These are phyloP conservation scores for Scotopteryx bipunctaria DNA, from an alignment of 2,888 invertebrate genomes.

Conservation along the genomic window DNA sequence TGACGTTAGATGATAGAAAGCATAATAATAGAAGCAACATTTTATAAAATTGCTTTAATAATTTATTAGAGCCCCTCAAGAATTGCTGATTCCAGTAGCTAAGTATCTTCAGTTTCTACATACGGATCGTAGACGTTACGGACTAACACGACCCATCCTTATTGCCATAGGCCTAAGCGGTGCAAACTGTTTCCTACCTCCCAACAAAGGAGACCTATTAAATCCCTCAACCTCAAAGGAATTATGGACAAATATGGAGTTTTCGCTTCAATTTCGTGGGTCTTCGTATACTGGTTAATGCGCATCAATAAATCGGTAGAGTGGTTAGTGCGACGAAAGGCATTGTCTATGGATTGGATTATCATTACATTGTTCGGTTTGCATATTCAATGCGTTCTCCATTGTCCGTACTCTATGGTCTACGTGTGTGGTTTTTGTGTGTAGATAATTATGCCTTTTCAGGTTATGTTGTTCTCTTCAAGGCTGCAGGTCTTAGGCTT, in stretches of 20 bases:
- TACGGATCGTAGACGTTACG: not conserved
- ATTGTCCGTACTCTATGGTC: slow-evolving; percentile 73
- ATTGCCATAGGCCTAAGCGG: slow-evolving; percentile 67
- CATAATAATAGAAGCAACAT: no score
- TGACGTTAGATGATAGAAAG: no score
- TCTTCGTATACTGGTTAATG: slow-evolving; percentile 49
- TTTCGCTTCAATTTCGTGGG: slow-evolving; percentile 44
- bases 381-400: slow-evolving; percentile 80
- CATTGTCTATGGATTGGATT: slow-evolving; percentile 73
- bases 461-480: not conserved
- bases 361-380: slow-evolving; percentile 79
- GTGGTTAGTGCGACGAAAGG: slow-evolving; percentile 80
- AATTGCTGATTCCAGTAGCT: no score
- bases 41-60: no score
- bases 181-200: slow-evolving; percentile 53
- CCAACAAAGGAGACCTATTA: slow-evolving; percentile 38
- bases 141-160: slow-evolving; percentile 16
- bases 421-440: slow-evolving; percentile 71
- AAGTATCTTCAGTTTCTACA: not conserved
- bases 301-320: slow-evolving; percentile 75
- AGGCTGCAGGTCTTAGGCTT: no score
- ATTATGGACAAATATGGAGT: slow-evolving; percentile 29
- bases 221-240: slow-evolving; percentile 28
- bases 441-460: not conserved
- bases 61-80: no score